Percentiles rank a stretch among this genome's conserved stretches.
These are phyloP conservation scores for Sialis lutaria DNA, from an alignment of 2,888 invertebrate species.

Conservation along the genomic window DNA sequence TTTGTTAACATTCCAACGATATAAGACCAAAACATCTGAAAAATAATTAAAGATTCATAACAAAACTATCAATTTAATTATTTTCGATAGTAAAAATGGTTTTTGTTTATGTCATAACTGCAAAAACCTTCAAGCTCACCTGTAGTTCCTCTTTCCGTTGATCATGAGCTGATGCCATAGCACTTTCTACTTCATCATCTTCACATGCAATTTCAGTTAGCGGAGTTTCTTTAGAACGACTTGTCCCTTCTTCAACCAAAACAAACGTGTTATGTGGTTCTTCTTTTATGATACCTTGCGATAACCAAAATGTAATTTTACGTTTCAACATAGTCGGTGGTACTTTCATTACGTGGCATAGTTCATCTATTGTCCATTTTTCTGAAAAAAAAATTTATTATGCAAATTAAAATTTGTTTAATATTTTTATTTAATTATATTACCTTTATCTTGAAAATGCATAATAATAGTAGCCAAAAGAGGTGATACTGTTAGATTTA, in stretches of 20 bases:
- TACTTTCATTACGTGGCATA: slow-evolving; percentile 74
- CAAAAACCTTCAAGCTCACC: slow-evolving; percentile 23
- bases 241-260: slow-evolving; percentile 47
- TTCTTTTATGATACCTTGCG: slow-evolving; percentile 74
- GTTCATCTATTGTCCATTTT: slow-evolving; percentile 73
- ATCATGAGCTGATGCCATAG: slow-evolving; percentile 87
- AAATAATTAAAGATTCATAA: slow-evolving; percentile 10
- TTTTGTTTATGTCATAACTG: no score
- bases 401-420: not conserved
- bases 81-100: no score
- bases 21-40: slow-evolving; percentile 81
- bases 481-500: slow-evolving; percentile 75
- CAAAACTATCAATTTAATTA: no score
- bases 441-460: slow-evolving; percentile 78
- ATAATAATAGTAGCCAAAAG: slow-evolving; percentile 87
- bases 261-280: slow-evolving; percentile 54
- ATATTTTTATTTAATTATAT: not conserved
- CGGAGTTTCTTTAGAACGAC: slow-evolving; percentile 32
- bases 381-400: slow-evolving; percentile 24
- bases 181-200: slow-evolving; percentile 84
- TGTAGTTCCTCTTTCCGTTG: slow-evolving; percentile 88
- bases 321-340: slow-evolving; percentile 68
- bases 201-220: slow-evolving; percentile 51
- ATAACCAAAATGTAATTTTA: slow-evolving; percentile 86
- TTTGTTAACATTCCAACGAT: slow-evolving; percentile 95